A percentile compares a stretch with the other conserved stretches of the same genome.
Conservation (phyloP, 1,140 invertebrate genomes). For the Drosophila takahashii region DNA sequence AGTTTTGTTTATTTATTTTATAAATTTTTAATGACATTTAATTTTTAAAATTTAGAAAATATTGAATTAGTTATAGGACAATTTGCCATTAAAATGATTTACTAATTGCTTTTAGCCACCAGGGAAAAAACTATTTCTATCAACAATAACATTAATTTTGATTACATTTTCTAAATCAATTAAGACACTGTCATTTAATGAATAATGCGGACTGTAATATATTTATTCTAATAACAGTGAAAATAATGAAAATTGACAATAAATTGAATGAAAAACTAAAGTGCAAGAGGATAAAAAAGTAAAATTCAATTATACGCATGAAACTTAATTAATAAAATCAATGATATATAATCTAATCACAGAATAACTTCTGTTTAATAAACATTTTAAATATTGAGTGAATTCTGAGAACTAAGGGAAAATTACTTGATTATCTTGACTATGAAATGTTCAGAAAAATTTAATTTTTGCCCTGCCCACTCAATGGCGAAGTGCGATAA, state of each 20-base stretch:
- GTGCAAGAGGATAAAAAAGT: background rate
- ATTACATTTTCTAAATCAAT: background rate
- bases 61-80: too few species aligned
- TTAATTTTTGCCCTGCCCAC: background rate
- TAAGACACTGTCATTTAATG: background rate
- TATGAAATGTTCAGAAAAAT: background rate
- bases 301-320: too few species aligned
- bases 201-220: background rate
- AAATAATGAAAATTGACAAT: background rate
- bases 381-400: too few species aligned
- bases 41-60: too few species aligned
- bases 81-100: background rate
- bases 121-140: background rate
- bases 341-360: background rate
- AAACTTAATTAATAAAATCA: too few species aligned
- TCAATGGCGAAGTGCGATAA: slow-evolving; percentile 17
- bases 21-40: too few species aligned
- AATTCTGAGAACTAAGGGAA: background rate
- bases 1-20: too few species aligned
- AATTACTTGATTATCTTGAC: background rate
- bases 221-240: background rate
- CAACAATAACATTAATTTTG: background rate
- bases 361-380: too few species aligned
- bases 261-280: background rate
- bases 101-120: too few species aligned